Base-by-base conservation (phyloP, 2,797 vertebrate genomes). In the Anabacerthia variegaticeps region DNA sequence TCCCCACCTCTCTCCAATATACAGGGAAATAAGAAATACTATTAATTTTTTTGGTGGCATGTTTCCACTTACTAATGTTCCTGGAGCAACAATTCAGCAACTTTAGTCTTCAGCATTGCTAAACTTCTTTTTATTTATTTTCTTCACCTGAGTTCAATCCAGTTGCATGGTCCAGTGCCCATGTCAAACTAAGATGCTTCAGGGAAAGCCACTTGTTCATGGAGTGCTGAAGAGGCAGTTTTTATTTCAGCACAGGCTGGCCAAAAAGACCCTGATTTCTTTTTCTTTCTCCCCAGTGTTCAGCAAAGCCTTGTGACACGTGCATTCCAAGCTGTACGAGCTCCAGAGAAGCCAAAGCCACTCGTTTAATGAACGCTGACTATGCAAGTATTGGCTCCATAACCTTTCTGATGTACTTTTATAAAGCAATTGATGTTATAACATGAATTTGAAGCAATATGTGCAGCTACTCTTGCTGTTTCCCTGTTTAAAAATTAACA, bases 401-500 rank as follows among this genome's bases (percentile, higher is more conserved):
- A 93, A 95, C 65, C 68, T 78, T 93, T 92, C 85, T 91, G 66
- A 63, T 95, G 71, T 91, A 51, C 69, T 96, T 96, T 92, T 88
- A 77, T 85, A 81, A 87, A 82, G 65, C 66, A 87, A 65, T 36
- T 74, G 78, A 89, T 84, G 39, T 88, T 77, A 74, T 74, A 96
- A 89, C 78, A 78, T 52, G 71, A 95, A 80, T 94, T 27, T 91
- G 69, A 94, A 93, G 58, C 68, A 66, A 71, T 76, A 73, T 54
- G 23, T 81, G 54, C 69, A 95, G 43, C 61, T 74, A 91, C 68
- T 85, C 30, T 85, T 56, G 63, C 83, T 92, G 80, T 95, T 96
- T 92, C 62, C 43, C 76, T 95, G 58, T 95, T 96, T 97, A 95
- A 94, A 97, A 94, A 93, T 91, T 96, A 93, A 97, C 28, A 72